A percentile compares a stretch with the other conserved stretches of the same genome.
Evolutionary conservation across 2,797 vertebrate species (phyloP).

Genomic region (Enoplosus armatus): DNA sequence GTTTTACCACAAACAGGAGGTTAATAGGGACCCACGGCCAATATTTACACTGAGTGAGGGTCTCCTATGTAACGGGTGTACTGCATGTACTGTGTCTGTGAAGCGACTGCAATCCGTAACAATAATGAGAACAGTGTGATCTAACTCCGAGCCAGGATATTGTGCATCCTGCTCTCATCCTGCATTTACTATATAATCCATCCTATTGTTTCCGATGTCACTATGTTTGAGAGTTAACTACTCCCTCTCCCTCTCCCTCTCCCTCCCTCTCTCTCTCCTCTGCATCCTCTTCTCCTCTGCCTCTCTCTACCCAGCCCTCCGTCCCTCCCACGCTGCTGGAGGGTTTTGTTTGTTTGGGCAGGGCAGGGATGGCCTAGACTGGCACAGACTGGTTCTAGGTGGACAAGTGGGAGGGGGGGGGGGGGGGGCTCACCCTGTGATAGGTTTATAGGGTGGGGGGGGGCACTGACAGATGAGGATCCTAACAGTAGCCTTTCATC

Average conservation of each 20-base stretch:
- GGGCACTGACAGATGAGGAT: slow-evolving; percentile 65
- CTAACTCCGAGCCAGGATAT: slow-evolving; percentile 7
- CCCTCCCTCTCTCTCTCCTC: slow-evolving; percentile 23
- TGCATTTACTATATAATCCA: slow-evolving; percentile 42
- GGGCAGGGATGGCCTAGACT: slow-evolving; percentile 82
- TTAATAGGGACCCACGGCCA: not conserved
- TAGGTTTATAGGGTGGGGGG: slow-evolving; percentile 64
- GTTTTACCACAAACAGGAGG: not conserved
- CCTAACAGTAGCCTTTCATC: slow-evolving; percentile 57
- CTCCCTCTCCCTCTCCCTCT: not conserved
- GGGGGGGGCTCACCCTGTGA: slow-evolving; percentile 49
- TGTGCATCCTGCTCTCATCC: slow-evolving; percentile 23
- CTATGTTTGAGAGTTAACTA: slow-evolving; percentile 27
- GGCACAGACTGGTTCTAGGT: slow-evolving; percentile 87
- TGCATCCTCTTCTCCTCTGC: slow-evolving; percentile 2
- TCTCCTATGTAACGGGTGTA: not conserved
- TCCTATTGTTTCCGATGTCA: slow-evolving; percentile 34
- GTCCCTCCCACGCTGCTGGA: slow-evolving; percentile 49
- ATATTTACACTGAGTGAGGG: not conserved
- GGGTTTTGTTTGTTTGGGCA: slow-evolving; percentile 75
- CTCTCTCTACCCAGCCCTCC: slow-evolving; percentile 44
- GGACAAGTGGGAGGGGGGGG: slow-evolving; percentile 54
- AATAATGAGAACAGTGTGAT: slow-evolving; percentile 9
- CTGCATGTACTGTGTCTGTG: not conserved
- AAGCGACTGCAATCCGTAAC: slow-evolving; percentile 7